A percentile compares a stretch with the other conserved stretches of the same genome.
Evolutionary conservation across 2,888 invertebrate genomes (phyloP).

Genomic region (Scotopteryx bipunctaria): DNA sequence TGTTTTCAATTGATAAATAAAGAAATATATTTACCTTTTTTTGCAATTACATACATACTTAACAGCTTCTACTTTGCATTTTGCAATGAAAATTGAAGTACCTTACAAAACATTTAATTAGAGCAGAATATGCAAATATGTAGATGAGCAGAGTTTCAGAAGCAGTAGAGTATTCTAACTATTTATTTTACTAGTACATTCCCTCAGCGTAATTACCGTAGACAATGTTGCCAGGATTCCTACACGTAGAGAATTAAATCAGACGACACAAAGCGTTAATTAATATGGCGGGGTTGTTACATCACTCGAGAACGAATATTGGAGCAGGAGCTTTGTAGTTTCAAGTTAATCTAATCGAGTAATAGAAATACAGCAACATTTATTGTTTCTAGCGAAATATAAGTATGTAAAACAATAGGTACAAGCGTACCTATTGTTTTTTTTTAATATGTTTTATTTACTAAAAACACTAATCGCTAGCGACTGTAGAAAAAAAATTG

Average conservation of each 20-base stretch:
- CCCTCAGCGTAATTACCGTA: constrained; percentile 20
- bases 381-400: background rate
- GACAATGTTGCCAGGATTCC: constrained; percentile 21
- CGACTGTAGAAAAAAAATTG: too few relatives aligned
- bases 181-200: constrained; percentile 20
- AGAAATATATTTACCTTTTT: too few relatives aligned
- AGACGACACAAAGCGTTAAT: constrained; percentile 31
- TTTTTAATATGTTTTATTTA: too few relatives aligned
- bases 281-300: constrained; percentile 14
- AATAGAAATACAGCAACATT: background rate
- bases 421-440: too few relatives aligned
- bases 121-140: constrained; percentile 4
- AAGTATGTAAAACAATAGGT: too few relatives aligned
- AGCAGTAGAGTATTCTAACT: constrained; percentile 16
- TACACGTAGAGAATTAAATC: constrained; percentile 22
- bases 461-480: too few relatives aligned
- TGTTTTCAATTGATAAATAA: too few relatives aligned
- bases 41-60: too few relatives aligned
- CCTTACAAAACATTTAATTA: background rate
- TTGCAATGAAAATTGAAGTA: too few relatives aligned
- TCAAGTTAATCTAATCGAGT: background rate
- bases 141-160: constrained; percentile 27
- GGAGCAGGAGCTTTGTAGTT: constrained; percentile 9
- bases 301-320: constrained; percentile 4
- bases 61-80: too few relatives aligned